These are phyloP conservation scores for Protobothrops flavoviridis DNA, from an alignment of 2,113 vertebrate species.

Conservation along the genomic window DNA sequence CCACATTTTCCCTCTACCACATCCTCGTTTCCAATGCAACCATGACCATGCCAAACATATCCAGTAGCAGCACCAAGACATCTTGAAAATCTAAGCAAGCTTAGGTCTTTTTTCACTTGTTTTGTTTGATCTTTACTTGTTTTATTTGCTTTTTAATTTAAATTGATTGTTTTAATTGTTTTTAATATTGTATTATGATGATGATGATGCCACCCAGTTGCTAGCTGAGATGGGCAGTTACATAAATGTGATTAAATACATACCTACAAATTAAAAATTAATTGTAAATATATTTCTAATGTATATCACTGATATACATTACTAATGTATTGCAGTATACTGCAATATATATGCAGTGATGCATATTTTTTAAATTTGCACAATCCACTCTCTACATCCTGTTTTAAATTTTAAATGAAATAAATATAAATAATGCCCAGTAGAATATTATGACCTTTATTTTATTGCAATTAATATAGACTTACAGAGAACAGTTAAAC, in stretches of 20 bases:
- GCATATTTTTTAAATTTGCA: slow-evolving; percentile 57
- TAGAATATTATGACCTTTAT: slow-evolving; percentile 64
- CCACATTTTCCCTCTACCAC: background rate
- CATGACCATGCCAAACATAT: background rate
- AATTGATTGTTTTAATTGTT: background rate
- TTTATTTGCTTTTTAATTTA: background rate
- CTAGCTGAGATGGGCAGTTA: background rate
- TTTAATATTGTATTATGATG: background rate
- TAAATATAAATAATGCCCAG: slow-evolving; percentile 63
- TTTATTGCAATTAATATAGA: slow-evolving; percentile 62
- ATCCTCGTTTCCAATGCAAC: background rate
- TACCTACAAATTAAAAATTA: slow-evolving; percentile 13
- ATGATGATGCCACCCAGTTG: background rate
- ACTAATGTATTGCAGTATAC: background rate
- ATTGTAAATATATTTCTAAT: slow-evolving; percentile 48
- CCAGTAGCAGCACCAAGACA: background rate
- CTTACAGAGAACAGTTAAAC: slow-evolving; percentile 60
- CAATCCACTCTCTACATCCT: slow-evolving; percentile 40
- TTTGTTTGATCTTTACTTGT: background rate
- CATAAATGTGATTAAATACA: background rate
- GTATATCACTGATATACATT: background rate
- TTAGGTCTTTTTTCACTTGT: background rate
- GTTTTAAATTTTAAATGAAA: slow-evolving; percentile 62
- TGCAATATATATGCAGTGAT: slow-evolving; percentile 12
- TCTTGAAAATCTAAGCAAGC: background rate